phyloP scores from a whole-genome alignment of 1,140 invertebrate species.

The Bombus ignitus region DNA sequence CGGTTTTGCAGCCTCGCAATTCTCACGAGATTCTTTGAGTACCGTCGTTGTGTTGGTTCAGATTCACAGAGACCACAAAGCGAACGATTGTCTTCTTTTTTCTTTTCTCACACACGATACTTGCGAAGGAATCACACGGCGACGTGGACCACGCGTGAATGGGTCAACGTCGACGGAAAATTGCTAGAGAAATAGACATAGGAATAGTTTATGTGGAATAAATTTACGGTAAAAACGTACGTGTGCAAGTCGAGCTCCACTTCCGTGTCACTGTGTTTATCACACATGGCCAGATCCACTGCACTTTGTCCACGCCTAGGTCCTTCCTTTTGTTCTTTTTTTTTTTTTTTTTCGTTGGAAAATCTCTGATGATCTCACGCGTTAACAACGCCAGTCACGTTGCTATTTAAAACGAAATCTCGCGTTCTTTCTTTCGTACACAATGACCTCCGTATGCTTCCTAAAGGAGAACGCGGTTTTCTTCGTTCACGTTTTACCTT shows the following conservation, averaged over 20 bases:
- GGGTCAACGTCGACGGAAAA: neutral
- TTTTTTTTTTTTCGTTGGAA: no score
- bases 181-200: slow-evolving; percentile 17
- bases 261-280: slow-evolving; percentile 41
- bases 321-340: neutral
- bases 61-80: neutral
- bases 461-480: neutral
- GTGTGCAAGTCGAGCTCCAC: slow-evolving; percentile 43
- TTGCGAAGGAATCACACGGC: neutral
- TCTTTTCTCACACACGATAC: neutral
- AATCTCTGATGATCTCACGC: slow-evolving; percentile 16
- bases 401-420: no score
- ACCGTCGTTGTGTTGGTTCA: neutral
- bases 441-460: neutral
- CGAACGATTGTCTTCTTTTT: neutral
- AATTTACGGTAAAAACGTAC: slow-evolving; percentile 59
- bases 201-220: slow-evolving; percentile 27
- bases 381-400: neutral
- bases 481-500: neutral
- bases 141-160: no score
- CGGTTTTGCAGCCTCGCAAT: neutral
- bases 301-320: slow-evolving; percentile 48
- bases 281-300: slow-evolving; percentile 32
- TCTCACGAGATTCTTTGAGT: neutral
- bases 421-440: neutral